Conservation (phyloP, 2,113 vertebrate species). For the Mionectes macconnelli region DNA sequence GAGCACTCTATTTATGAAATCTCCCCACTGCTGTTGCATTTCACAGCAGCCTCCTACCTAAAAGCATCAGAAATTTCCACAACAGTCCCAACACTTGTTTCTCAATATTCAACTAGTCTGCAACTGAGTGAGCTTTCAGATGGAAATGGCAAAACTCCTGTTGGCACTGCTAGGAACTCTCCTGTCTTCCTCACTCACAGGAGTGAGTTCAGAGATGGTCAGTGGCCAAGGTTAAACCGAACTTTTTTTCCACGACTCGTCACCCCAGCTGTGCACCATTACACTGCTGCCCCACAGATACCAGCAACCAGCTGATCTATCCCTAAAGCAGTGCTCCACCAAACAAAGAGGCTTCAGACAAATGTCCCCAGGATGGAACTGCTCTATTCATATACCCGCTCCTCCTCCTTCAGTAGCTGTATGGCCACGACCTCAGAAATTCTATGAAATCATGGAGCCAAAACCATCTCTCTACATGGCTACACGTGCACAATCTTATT, state of each 20-base stretch:
- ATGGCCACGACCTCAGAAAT: neutral
- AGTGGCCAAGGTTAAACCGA: neutral
- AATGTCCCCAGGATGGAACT: neutral
- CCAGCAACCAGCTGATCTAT: neutral
- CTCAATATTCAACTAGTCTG: neutral
- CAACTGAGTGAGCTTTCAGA: neutral
- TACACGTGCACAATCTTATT: neutral
- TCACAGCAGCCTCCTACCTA: conserved; percentile 2
- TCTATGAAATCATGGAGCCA: neutral
- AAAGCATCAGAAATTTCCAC: conserved; percentile 25
- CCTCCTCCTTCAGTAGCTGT: neutral
- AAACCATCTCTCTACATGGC: neutral
- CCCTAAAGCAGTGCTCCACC: neutral
- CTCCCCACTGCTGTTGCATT: neutral
- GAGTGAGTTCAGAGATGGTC: neutral
- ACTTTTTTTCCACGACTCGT: neutral
- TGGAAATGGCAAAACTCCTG: neutral
- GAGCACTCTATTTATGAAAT: neutral
- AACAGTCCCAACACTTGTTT: neutral
- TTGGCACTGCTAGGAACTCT: neutral
- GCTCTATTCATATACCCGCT: neutral
- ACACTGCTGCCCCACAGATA: neutral
- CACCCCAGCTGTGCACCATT: neutral
- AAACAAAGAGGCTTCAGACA: neutral
- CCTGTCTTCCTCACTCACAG: neutral